Conservation (phyloP, 1,140 invertebrate species). For the Anadara kagoshimensis region DNA sequence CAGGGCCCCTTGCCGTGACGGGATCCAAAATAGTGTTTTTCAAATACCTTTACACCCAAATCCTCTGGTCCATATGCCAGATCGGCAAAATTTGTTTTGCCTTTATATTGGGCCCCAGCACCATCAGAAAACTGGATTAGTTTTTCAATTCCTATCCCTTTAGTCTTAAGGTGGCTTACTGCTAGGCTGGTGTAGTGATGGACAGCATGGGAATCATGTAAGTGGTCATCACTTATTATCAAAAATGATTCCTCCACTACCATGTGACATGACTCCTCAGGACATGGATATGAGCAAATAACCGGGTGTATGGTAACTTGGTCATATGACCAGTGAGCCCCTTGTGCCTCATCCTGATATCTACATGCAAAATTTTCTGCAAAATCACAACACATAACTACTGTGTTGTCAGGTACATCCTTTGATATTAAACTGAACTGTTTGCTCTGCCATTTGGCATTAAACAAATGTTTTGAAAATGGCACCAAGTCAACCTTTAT, state of each 20-base stretch:
- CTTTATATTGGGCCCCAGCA: slow-evolving; percentile 33
- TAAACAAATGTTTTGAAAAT: slow-evolving; percentile 22
- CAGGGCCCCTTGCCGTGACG: slow-evolving; percentile 44
- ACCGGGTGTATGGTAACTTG: slow-evolving; percentile 29
- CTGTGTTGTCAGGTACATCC: background rate
- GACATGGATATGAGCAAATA: slow-evolving; percentile 25
- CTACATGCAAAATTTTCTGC: slow-evolving; percentile 34
- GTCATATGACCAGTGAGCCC: slow-evolving; percentile 34
- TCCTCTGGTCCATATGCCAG: slow-evolving; percentile 26
- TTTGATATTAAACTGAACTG: slow-evolving; percentile 11
- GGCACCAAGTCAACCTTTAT: background rate
- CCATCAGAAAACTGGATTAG: slow-evolving; percentile 41
- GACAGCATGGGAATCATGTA: slow-evolving; percentile 41
- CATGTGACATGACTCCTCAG: background rate
- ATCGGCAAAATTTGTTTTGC: slow-evolving; percentile 28
- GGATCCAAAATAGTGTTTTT: slow-evolving; percentile 41
- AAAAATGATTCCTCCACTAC: slow-evolving; percentile 29
- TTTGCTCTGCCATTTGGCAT: slow-evolving; percentile 30
- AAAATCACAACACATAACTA: slow-evolving; percentile 32
- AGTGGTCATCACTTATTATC: slow-evolving; percentile 34
- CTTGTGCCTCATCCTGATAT: slow-evolving; percentile 32
- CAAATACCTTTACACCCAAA: slow-evolving; percentile 22
- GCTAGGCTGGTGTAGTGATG: slow-evolving; percentile 22
- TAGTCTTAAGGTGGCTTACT: slow-evolving; percentile 18
- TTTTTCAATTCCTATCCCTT: slow-evolving; percentile 20